Evolutionary conservation across 2,888 invertebrate genomes (phyloP), one percentile per base, ranked within the genome.

Genomic region (Drosophila prostipennis): DNA sequence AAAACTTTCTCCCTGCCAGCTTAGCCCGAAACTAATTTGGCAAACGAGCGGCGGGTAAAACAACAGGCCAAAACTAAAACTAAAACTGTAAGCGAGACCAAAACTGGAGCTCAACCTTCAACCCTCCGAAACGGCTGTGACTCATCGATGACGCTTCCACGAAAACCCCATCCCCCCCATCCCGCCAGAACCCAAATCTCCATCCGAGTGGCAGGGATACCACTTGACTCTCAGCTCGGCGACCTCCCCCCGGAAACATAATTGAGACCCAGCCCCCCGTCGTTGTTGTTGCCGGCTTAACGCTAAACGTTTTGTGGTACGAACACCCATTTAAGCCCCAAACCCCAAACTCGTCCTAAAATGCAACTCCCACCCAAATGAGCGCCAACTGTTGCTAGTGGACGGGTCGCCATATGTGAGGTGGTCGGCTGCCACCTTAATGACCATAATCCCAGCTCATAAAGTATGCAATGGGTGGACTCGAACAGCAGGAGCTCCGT

Each of bases 371-470:
- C 34, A 14, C n/a, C 23, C 3, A 40, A 54, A 32, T 36, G 43
- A 60, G 53, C 64, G 42, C 57, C 78, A 79, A 79, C 79, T 79
- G 79, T 79, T 79, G 79, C 80, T 82, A 11, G 26, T 61, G 40
- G 8, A 40, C n/a, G 39, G 39, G 16, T 43, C n/a, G 19, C 42
- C 52, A 56, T 63, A 61, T 59, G 65, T 49, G 37, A 40, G 49
- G 29, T 46, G 39, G 46, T 37, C 53, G 29, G 6, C 40, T 6
- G 14, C 23, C 54, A 58, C 69, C 78, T 77, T 82, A 82, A 80
- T 80, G 80, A 74, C 80, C 80, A 76, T 80, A 83, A 83, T 83
- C 80, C 74, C 53, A 29, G 78, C 72, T 79, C 83, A 79, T 79
- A 72, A 79, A 80, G 63, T 79, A 79, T 79, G 83, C 83, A 79